phyloP scores from a whole-genome alignment of 2,113 vertebrate genomes.

The Atherinomorus stipes region DNA sequence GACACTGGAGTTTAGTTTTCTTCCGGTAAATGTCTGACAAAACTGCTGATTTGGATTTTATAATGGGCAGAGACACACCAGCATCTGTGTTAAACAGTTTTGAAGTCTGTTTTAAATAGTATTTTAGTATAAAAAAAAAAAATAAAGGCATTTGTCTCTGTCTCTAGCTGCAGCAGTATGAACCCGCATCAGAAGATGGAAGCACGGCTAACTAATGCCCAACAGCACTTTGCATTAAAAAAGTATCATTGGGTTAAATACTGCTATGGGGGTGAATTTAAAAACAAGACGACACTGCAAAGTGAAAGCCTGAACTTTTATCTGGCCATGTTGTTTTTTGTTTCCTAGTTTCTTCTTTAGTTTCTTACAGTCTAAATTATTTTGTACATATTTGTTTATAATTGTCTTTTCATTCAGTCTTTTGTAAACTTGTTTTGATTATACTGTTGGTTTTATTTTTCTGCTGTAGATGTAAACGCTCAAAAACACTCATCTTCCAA shows the following conservation, averaged over 20 bases:
- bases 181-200: slow-evolving; percentile 86
- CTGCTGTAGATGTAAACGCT: not conserved
- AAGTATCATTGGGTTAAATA: slow-evolving; percentile 11
- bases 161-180: slow-evolving; percentile 87
- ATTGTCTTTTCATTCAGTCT: slow-evolving; percentile 10
- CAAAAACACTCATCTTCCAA: not conserved
- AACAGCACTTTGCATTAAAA: slow-evolving; percentile 10
- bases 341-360: slow-evolving; percentile 6
- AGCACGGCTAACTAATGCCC: slow-evolving; percentile 82
- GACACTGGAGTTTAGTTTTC: no score
- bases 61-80: no score
- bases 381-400: slow-evolving; percentile 50
- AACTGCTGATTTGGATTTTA: no score
- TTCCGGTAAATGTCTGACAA: no score
- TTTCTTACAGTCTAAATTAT: slow-evolving; percentile 63
- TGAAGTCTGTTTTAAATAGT: not conserved
- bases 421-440: slow-evolving; percentile 5
- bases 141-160: not conserved
- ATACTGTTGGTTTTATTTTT: slow-evolving; percentile 13
- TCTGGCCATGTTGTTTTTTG: slow-evolving; percentile 9
- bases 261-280: slow-evolving; percentile 18
- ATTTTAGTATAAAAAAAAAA: no score
- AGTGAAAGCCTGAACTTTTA: slow-evolving; percentile 12
- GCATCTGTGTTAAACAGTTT: not conserved
- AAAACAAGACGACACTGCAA: not conserved